These are phyloP conservation scores for Thymallus thymallus DNA, from an alignment of 2,113 vertebrate species.

Conservation along the genomic window DNA sequence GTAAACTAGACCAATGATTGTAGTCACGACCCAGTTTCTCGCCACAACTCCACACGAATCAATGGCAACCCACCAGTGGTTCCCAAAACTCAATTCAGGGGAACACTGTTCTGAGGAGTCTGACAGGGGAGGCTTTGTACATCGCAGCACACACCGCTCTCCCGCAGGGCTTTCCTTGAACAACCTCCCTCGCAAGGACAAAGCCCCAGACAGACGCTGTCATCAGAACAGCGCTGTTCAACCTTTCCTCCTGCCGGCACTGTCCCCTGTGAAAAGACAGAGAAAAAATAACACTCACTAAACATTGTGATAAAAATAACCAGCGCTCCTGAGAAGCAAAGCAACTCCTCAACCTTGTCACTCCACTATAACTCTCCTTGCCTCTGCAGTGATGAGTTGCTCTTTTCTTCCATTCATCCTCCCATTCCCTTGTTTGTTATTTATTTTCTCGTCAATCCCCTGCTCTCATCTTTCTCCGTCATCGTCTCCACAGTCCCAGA, in stretches of 20 bases:
- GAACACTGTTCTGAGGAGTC: conserved; percentile 24
- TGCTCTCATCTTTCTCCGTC: conserved; percentile 15
- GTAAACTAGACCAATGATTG: too few species aligned
- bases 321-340: neutral
- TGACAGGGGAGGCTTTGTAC: conserved; percentile 25
- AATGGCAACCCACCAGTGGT: too few species aligned
- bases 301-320: conserved; percentile 43
- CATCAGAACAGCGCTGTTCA: conserved; percentile 45
- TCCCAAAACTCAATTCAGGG: too few species aligned
- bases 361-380: conserved; percentile 29
- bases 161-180: conserved; percentile 26
- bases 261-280: conserved; percentile 47
- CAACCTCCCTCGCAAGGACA: conserved; percentile 62
- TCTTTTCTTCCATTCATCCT: conserved; percentile 5
- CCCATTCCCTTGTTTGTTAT: conserved; percentile 3
- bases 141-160: conserved; percentile 29
- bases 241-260: neutral
- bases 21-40: too few species aligned
- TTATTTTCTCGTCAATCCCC: neutral
- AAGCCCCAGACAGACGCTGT: conserved; percentile 38
- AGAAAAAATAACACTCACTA: conserved; percentile 44
- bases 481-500: conserved; percentile 78
- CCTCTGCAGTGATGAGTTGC: conserved; percentile 34
- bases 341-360: conserved; percentile 15
- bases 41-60: too few species aligned